Percentiles rank a stretch among this genome's conserved stretches.
phyloP scores from a whole-genome alignment of 2,888 invertebrate species.

The Dioctria linearis region DNA sequence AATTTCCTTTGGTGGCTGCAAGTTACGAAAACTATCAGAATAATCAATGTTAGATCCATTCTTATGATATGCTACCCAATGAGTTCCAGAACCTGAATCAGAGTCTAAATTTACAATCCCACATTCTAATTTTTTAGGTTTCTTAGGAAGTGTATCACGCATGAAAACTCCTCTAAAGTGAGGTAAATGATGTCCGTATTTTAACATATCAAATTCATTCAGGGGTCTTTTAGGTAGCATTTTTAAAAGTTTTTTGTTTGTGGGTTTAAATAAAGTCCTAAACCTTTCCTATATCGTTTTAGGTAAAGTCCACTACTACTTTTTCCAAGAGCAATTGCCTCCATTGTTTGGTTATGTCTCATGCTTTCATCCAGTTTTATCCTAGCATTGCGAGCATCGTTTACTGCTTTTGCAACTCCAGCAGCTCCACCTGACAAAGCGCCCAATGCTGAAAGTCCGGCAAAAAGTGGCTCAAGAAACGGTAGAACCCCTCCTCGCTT shows the following conservation, averaged over 20 bases:
- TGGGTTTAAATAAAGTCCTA: conserved; percentile 31
- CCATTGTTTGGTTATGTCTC: conserved; percentile 66
- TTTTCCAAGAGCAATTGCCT: conserved; percentile 61
- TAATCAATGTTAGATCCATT: conserved; percentile 61
- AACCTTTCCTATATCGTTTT: conserved; percentile 61
- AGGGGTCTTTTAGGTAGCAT: no score
- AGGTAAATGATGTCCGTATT: conserved; percentile 62
- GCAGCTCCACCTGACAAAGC: conserved; percentile 66
- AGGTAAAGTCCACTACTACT: conserved; percentile 64
- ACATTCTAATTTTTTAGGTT: background rate
- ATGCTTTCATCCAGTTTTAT: conserved; percentile 62
- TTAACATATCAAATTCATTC: conserved; percentile 59
- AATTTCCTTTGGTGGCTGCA: conserved; percentile 63
- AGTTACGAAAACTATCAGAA: conserved; percentile 66
- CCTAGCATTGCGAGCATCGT: conserved; percentile 63
- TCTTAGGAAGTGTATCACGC: no score
- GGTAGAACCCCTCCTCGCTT: no score
- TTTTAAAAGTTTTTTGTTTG: conserved; percentile 38
- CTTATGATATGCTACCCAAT: no score
- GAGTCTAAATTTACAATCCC: conserved; percentile 59
- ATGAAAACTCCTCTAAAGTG: conserved; percentile 64
- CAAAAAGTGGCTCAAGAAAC: no score
- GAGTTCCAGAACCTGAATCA: background rate
- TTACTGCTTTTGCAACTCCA: conserved; percentile 65
- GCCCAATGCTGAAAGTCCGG: conserved; percentile 64